These are phyloP conservation scores for Rhamnusium bicolor DNA, from an alignment of 2,888 invertebrate species.

Conservation along the genomic window DNA sequence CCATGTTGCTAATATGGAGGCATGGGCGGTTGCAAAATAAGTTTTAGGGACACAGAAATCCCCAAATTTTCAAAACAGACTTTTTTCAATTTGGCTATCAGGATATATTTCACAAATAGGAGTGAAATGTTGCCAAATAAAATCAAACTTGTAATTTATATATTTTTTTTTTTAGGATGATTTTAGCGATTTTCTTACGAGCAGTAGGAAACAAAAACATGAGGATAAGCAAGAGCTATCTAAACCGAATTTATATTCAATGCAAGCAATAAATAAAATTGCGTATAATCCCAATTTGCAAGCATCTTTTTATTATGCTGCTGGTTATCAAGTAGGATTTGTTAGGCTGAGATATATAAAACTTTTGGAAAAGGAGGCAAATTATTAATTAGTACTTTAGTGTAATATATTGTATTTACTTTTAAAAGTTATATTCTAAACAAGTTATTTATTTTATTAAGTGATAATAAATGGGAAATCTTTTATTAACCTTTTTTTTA, in stretches of 20 bases:
- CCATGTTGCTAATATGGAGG: too few species aligned
- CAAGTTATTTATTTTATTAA: conserved; percentile 20
- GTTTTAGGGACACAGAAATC: too few species aligned
- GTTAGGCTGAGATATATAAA: conserved; percentile 64
- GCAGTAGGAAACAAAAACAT: conserved; percentile 24
- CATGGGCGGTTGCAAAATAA: too few species aligned
- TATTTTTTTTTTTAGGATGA: conserved; percentile 48
- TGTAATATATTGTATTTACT: not conserved
- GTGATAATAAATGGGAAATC: not conserved
- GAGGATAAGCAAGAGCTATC: conserved; percentile 37
- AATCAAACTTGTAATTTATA: too few species aligned
- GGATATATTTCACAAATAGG: too few species aligned
- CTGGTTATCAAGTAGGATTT: conserved; percentile 72
- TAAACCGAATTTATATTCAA: conserved; percentile 62
- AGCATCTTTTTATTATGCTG: conserved; percentile 68
- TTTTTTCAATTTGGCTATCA: too few species aligned
- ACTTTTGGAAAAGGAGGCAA: conserved; percentile 57
- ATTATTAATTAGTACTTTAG: not conserved
- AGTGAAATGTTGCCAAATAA: too few species aligned
- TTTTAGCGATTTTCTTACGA: conserved; percentile 44
- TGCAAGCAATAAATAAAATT: conserved; percentile 66
- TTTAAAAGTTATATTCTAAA: not conserved
- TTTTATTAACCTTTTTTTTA: not conserved
- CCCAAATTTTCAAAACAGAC: too few species aligned
- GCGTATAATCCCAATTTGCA: conserved; percentile 71